Conservation (phyloP, 1,140 invertebrate genomes). For the Drosophila lowei region DNA sequence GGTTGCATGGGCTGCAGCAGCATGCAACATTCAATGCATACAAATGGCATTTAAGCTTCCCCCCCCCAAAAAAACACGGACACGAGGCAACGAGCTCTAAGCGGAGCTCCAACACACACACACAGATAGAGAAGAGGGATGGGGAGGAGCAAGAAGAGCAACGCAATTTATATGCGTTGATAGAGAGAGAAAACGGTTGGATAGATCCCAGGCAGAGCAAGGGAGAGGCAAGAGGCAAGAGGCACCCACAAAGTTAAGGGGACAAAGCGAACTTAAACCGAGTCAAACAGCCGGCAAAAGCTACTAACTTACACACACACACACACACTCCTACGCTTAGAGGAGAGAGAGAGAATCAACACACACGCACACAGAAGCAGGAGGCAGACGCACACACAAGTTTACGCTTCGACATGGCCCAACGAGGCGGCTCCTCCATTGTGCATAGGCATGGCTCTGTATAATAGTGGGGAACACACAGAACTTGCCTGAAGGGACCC, state of each 20-base stretch:
- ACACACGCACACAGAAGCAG: conserved; percentile 13
- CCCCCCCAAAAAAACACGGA: conserved; percentile 38
- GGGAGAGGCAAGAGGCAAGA: background rate
- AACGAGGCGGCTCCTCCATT: conserved; percentile 48
- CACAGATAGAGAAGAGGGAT: conserved; percentile 3
- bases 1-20: conserved; percentile 9
- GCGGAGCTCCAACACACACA: conserved; percentile 55
- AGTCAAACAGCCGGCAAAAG: conserved; percentile 78
- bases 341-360: background rate
- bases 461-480: conserved; percentile 39
- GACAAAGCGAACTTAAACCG: conserved; percentile 64
- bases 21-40: conserved; percentile 82
- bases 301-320: conserved; percentile 68
- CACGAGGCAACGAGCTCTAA: conserved; percentile 59
- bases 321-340: conserved; percentile 4
- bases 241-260: conserved; percentile 25
- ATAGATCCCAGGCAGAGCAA: no score
- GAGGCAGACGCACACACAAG: conserved; percentile 2
- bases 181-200: conserved; percentile 19
- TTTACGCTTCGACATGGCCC: conserved; percentile 38
- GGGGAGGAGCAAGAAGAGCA: conserved; percentile 8
- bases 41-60: conserved; percentile 82
- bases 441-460: conserved; percentile 59
- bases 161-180: conserved; percentile 47
- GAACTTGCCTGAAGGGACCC: conserved; percentile 11